These are phyloP conservation scores for Hafferia zeledoni DNA, from an alignment of 2,797 vertebrate species.

Conservation along the genomic window DNA sequence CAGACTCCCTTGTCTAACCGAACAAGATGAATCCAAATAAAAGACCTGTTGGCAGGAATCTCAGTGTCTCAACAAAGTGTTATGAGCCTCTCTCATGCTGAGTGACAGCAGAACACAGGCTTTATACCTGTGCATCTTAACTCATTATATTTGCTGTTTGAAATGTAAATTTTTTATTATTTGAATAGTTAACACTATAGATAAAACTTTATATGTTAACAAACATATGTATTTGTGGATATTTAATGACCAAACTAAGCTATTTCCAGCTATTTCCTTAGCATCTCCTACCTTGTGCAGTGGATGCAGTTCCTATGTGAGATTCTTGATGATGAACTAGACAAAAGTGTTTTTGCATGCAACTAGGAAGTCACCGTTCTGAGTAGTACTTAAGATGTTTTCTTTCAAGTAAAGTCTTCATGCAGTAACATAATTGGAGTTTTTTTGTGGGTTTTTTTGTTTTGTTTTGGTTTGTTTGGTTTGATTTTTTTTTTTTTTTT, in stretches of 20 bases:
- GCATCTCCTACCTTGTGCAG: neutral
- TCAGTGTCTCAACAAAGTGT: neutral
- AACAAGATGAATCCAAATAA: neutral
- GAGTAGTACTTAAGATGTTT: neutral
- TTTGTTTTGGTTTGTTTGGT: too few relatives aligned
- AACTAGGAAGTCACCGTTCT: fast-evolving
- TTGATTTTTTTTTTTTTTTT: neutral
- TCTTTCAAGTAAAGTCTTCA: neutral
- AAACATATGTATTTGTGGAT: neutral
- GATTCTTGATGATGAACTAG: neutral
- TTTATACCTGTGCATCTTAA: neutral
- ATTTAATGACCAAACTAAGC: neutral
- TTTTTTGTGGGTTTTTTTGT: too few relatives aligned
- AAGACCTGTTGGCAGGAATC: neutral
- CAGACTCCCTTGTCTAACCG: neutral
- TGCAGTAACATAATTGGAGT: neutral
- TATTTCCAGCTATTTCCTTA: neutral
- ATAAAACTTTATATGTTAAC: neutral
- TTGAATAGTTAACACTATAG: neutral
- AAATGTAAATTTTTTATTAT: neutral
- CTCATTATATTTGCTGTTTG: neutral
- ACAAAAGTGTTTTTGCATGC: neutral
- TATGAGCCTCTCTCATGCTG: fast-evolving
- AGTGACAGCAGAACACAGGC: neutral
- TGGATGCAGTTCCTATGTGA: neutral